Conservation (phyloP, 2,113 vertebrate species). For the Vimba vimba region DNA sequence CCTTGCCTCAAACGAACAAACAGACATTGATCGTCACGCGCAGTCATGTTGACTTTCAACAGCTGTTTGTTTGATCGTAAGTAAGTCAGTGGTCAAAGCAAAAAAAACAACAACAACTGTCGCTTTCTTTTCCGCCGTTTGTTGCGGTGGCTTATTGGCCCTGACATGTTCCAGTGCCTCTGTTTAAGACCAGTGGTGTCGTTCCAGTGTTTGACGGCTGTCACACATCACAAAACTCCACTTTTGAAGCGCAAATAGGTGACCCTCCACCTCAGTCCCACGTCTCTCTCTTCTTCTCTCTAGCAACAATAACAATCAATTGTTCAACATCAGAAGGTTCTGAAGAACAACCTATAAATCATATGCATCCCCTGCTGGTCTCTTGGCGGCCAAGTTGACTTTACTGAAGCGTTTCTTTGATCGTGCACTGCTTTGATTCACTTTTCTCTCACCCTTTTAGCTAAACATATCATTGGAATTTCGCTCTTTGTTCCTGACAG, state of each 20-base stretch:
- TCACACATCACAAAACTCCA: constrained; percentile 66
- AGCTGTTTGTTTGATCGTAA: constrained; percentile 28
- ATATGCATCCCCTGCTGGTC: constrained; percentile 83
- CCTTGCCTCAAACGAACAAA: constrained; percentile 16
- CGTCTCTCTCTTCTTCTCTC: constrained; percentile 63
- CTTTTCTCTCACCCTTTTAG: constrained; percentile 82
- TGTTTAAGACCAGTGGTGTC: not conserved
- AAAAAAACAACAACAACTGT: not conserved
- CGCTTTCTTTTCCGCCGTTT: constrained; percentile 2
- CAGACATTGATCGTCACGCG: not conserved
- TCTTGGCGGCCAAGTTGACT: constrained; percentile 82
- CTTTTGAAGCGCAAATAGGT: constrained; percentile 64
- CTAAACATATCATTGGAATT: constrained; percentile 84
- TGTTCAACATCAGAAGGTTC: constrained; percentile 73
- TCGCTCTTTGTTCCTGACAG: constrained; percentile 85
- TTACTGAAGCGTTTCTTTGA: constrained; percentile 81
- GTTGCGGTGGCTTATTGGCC: not conserved
- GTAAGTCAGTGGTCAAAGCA: constrained; percentile 24
- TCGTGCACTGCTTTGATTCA: constrained; percentile 81
- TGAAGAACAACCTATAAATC: constrained; percentile 76
- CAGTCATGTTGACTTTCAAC: constrained; percentile 12
- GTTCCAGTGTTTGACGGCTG: constrained; percentile 42
- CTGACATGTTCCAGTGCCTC: constrained; percentile 19
- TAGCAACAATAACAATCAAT: constrained; percentile 78
- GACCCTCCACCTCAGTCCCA: constrained; percentile 55